A percentile compares a stretch with the other conserved stretches of the same genome.
Conservation (phyloP, 2,797 vertebrate genomes). For the Cuculus canorus region DNA sequence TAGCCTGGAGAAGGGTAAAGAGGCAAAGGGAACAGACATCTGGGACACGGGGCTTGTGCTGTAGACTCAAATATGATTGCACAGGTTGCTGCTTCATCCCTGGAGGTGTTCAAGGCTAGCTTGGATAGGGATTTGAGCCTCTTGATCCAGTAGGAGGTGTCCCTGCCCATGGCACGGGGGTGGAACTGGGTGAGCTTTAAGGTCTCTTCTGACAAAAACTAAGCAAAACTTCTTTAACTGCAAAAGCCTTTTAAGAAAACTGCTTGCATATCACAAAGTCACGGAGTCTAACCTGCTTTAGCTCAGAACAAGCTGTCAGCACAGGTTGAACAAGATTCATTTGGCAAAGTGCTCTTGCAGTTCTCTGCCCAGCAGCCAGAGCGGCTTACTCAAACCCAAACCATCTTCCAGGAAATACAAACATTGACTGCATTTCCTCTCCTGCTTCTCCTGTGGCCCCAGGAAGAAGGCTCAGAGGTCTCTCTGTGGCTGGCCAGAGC, state of each 20-base stretch:
- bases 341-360: background rate
- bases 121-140: too few relatives aligned
- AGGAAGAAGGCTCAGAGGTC: background rate
- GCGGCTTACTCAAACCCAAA: background rate
- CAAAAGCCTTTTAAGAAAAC: background rate
- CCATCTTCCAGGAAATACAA: background rate
- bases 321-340: background rate
- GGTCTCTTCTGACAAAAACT: background rate
- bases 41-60: background rate
- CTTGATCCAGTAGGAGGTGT: too few relatives aligned
- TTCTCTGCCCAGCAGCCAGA: background rate
- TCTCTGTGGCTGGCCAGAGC: background rate
- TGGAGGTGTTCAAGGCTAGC: too few relatives aligned
- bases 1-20: background rate
- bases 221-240: background rate
- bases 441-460: background rate
- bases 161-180: too few relatives aligned
- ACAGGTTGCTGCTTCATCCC: too few relatives aligned
- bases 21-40: background rate
- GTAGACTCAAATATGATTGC: background rate
- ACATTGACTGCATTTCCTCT: background rate
- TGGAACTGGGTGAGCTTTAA: too few relatives aligned
- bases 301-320: background rate
- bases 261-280: background rate
- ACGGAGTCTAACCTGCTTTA: background rate